phyloP scores from a whole-genome alignment of 2,888 invertebrate genomes.

The Mesodorylaimus sp. region DNA sequence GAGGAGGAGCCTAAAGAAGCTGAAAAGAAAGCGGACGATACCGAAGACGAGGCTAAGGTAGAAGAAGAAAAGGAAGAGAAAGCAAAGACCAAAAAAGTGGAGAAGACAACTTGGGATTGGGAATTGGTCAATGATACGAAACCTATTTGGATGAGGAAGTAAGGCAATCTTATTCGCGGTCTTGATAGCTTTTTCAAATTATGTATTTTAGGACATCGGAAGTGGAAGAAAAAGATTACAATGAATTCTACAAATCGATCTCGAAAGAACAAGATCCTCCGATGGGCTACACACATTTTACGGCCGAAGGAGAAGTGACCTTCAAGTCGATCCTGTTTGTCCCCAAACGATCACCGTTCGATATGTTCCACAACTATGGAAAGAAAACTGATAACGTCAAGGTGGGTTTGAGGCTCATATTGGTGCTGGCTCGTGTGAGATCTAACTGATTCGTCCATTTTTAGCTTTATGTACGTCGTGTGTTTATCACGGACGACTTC shows the following conservation, averaged over 20 bases:
- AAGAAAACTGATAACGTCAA: constrained; percentile 84
- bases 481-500: constrained; percentile 98
- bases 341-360: constrained; percentile 57
- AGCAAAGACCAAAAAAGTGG: constrained; percentile 59
- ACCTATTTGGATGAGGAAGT: constrained; percentile 94
- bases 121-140: constrained; percentile 84
- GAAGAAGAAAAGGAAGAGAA: constrained; percentile 40
- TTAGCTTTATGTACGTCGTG: constrained; percentile 75
- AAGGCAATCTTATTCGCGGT: constrained; percentile 17
- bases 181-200: neutral
- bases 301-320: constrained; percentile 96
- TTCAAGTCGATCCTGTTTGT: constrained; percentile 90
- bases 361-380: constrained; percentile 87
- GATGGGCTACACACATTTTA: constrained; percentile 68
- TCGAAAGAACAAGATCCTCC: constrained; percentile 72
- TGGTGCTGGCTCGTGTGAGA: neutral
- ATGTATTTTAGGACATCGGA: constrained; percentile 44
- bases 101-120: constrained; percentile 97
- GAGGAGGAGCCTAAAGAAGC: constrained; percentile 35
- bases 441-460: constrained; percentile 12
- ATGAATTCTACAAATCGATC: constrained; percentile 80
- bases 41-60: constrained; percentile 15
- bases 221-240: constrained; percentile 70
- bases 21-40: constrained; percentile 20
- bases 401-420: constrained; percentile 24